A percentile compares a stretch with the other conserved stretches of the same genome.
Conservation (phyloP, 2,113 vertebrate species). For the Nanorana parkeri region DNA sequence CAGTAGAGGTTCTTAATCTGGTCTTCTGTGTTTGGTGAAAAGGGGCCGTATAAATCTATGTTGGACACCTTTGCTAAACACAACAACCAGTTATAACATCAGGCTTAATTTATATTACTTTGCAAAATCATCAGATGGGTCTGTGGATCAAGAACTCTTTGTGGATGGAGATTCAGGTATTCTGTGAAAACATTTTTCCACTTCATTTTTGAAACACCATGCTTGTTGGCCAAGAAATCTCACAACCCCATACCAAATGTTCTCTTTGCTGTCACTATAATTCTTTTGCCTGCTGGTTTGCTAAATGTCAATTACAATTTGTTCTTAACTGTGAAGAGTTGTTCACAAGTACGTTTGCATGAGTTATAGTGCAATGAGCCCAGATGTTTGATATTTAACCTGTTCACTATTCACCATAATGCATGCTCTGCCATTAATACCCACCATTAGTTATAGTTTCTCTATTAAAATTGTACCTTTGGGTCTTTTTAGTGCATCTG, state of each 20-base stretch:
- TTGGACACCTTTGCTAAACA: background rate
- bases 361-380: background rate
- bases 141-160: background rate
- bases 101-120: slow-evolving; percentile 37
- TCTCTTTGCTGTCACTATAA: background rate
- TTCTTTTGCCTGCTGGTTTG: background rate
- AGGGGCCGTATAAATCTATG: background rate
- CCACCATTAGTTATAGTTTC: background rate
- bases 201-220: slow-evolving; percentile 24
- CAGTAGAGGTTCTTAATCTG: too few species aligned
- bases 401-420: background rate
- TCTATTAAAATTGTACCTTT: too few species aligned
- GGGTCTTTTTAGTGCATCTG: too few species aligned
- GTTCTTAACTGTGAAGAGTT: background rate
- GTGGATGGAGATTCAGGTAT: slow-evolving; percentile 33
- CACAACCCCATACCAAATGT: background rate
- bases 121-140: slow-evolving; percentile 14
- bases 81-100: background rate
- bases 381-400: background rate
- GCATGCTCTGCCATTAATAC: background rate
- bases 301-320: background rate
- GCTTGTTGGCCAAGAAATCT: background rate
- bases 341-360: background rate
- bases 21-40: too few species aligned
- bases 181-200: background rate